Percentiles rank a stretch among this genome's conserved stretches.
phyloP scores from a whole-genome alignment of 2,888 invertebrate genomes.

The Villa cingulata region DNA sequence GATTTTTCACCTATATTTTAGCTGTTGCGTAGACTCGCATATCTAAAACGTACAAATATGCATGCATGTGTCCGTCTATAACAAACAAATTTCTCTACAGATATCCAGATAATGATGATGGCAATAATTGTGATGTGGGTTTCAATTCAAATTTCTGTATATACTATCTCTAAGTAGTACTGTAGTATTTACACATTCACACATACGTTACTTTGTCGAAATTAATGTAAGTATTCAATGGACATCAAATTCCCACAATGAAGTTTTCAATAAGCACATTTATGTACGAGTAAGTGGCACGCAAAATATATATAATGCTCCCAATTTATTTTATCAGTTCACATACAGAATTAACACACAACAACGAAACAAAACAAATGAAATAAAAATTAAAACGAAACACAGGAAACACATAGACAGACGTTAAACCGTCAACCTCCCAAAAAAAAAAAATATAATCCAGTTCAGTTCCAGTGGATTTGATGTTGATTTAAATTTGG shows the following conservation, averaged over 20 bases:
- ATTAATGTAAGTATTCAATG: background rate
- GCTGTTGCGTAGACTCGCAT: background rate
- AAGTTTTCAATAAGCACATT: slow-evolving; percentile 1
- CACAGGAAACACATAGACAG: too few species aligned
- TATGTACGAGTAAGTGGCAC: too few species aligned
- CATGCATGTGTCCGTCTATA: too few species aligned
- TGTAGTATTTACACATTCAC: background rate
- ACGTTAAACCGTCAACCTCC: slow-evolving; percentile 1
- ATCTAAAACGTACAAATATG: background rate
- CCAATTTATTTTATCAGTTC: slow-evolving; percentile 2
- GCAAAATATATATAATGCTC: too few species aligned
- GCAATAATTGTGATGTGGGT: too few species aligned
- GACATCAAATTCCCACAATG: slow-evolving; percentile 4
- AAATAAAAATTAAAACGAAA: background rate
- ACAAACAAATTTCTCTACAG: too few species aligned
- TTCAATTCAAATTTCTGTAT: too few species aligned
- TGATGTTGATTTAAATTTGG: background rate
- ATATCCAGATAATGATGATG: too few species aligned
- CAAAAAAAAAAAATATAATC: too few species aligned
- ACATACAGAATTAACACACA: too few species aligned
- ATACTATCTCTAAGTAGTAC: background rate
- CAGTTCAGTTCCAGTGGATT: background rate
- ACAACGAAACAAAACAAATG: background rate
- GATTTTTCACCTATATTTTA: slow-evolving; percentile 7
- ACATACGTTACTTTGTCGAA: background rate